Evolutionary conservation across 2,888 invertebrate genomes (phyloP).

Genomic region (Pristionchus exspectatus): DNA sequence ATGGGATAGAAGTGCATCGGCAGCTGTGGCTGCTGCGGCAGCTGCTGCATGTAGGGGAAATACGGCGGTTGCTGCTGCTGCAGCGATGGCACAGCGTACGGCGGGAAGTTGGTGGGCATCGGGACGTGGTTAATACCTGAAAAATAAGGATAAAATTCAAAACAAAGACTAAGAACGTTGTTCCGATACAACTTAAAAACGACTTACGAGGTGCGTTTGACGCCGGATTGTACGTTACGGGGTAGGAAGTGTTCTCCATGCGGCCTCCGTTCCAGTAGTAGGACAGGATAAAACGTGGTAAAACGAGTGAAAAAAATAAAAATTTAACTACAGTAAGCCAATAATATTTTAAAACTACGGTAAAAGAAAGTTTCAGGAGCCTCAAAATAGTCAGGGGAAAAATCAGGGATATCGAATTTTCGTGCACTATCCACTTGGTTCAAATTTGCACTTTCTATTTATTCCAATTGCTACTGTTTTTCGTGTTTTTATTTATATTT

Average conservation of each 20-base stretch:
- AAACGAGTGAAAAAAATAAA: background rate
- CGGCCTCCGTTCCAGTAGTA: background rate
- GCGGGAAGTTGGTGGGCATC: background rate
- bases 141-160: background rate
- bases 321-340: background rate
- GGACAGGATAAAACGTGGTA: conserved; percentile 3
- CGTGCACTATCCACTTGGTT: background rate
- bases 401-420: background rate
- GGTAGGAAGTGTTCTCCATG: conserved; percentile 23
- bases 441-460: background rate
- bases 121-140: background rate
- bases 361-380: background rate
- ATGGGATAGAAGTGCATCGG: background rate
- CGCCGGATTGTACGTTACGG: background rate
- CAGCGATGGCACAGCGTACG: background rate
- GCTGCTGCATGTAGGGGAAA: background rate
- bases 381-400: background rate
- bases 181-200: background rate
- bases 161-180: background rate
- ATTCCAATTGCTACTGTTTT: background rate
- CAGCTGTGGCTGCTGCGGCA: background rate
- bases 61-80: background rate
- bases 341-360: background rate
- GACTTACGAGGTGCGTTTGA: background rate
- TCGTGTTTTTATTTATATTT: background rate